Percentiles rank a stretch among this genome's conserved stretches.
phyloP scores from a whole-genome alignment of 2,113 vertebrate genomes.

The Melanerpes formicivorus region DNA sequence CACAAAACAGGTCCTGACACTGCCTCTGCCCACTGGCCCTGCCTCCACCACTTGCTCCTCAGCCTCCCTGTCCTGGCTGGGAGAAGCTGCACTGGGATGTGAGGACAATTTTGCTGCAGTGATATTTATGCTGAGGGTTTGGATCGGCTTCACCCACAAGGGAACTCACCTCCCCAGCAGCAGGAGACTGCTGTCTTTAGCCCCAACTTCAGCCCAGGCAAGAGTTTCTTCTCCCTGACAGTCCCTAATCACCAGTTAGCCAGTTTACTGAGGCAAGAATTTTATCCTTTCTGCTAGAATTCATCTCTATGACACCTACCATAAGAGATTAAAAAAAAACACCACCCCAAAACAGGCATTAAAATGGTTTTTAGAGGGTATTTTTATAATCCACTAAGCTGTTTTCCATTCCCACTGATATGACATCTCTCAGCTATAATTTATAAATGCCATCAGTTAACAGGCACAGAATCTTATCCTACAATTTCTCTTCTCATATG shows the following conservation, averaged over 20 bases:
- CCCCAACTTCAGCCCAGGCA: not conserved
- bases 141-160: not conserved
- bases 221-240: constrained; percentile 27
- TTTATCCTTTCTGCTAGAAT: constrained; percentile 59
- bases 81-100: not conserved
- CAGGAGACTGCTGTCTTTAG: not conserved
- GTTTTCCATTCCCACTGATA: constrained; percentile 63
- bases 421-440: constrained; percentile 67
- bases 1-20: not conserved
- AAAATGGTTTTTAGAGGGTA: constrained; percentile 62
- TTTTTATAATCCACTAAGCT: constrained; percentile 69
- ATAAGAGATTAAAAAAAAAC: constrained; percentile 50
- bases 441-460: constrained; percentile 69
- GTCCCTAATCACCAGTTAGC: constrained; percentile 43
- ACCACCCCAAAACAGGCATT: constrained; percentile 51
- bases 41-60: accelerated
- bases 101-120: not conserved
- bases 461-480: constrained; percentile 43
- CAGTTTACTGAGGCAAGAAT: constrained; percentile 11
- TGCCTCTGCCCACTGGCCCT: not conserved
- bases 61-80: not conserved
- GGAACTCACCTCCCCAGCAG: not conserved
- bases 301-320: constrained; percentile 65
- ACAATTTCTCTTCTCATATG: constrained; percentile 18
- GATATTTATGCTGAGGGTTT: accelerated